Evolutionary conservation across 2,113 vertebrate genomes (phyloP).

Genomic region (Brachionichthys hirsutus): DNA sequence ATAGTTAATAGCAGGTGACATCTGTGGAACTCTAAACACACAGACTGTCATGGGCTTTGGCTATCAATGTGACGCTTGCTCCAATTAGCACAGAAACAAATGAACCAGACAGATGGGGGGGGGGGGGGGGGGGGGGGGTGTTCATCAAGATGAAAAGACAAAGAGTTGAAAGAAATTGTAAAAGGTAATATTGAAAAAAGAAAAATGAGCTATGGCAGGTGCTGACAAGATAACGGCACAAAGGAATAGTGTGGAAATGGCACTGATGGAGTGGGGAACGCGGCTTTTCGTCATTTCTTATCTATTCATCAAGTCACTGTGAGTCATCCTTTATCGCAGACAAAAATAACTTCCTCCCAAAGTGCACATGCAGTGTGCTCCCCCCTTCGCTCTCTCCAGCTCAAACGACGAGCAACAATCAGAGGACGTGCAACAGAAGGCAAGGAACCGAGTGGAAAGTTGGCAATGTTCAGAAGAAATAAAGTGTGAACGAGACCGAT

Average conservation of each 20-base stretch:
- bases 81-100: slow-evolving; percentile 5
- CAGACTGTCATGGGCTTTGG: slow-evolving; percentile 44
- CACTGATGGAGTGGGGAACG: slow-evolving; percentile 9
- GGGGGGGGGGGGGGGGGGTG: neutral
- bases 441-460: neutral
- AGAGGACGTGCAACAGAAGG: slow-evolving; percentile 16
- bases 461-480: too few species aligned
- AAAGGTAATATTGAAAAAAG: neutral
- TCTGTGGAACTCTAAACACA: slow-evolving; percentile 35
- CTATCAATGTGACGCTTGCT: slow-evolving; percentile 30
- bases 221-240: slow-evolving; percentile 22
- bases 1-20: slow-evolving; percentile 28
- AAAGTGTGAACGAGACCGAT: neutral
- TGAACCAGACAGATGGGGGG: too few species aligned
- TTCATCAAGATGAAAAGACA: slow-evolving; percentile 29
- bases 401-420: slow-evolving; percentile 27
- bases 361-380: slow-evolving; percentile 16
- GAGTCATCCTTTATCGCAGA: slow-evolving; percentile 55
- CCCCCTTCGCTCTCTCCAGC: slow-evolving; percentile 21
- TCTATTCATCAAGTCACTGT: slow-evolving; percentile 47
- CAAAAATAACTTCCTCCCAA: slow-evolving; percentile 55
- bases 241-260: slow-evolving; percentile 13
- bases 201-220: slow-evolving; percentile 2
- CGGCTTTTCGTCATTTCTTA: slow-evolving; percentile 31
- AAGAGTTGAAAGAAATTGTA: neutral